These are phyloP conservation scores for Lithophane leautieri DNA, from an alignment of 2,888 invertebrate genomes.

Conservation along the genomic window DNA sequence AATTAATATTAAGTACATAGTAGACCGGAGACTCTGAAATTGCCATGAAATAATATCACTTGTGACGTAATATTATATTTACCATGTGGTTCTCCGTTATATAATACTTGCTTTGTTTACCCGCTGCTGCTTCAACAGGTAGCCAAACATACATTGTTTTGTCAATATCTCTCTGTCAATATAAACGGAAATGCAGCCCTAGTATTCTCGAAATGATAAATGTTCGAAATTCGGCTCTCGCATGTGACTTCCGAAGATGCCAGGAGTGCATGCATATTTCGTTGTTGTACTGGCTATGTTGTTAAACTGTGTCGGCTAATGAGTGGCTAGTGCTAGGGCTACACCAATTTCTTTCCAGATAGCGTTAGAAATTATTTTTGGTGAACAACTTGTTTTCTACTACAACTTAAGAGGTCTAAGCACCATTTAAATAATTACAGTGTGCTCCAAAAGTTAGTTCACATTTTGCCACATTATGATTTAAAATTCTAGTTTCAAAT, in stretches of 20 bases:
- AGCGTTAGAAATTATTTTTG: not conserved
- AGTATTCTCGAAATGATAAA: not conserved
- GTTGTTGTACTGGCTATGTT: not conserved
- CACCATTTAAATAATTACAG: not conserved
- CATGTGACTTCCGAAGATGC: slow-evolving; percentile 3
- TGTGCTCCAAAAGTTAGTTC: not conserved
- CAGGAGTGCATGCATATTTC: not conserved
- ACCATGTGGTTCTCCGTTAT: not conserved
- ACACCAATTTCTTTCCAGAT: not conserved
- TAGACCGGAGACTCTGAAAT: not conserved
- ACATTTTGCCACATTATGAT: not conserved
- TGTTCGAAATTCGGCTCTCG: not conserved
- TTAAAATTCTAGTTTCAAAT: too few relatives aligned
- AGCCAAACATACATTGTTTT: not conserved
- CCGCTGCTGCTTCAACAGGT: slow-evolving; percentile 5
- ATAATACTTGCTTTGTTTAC: slow-evolving; percentile 4
- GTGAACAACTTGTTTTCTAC: not conserved
- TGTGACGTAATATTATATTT: not conserved
- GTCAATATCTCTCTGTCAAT: slow-evolving; percentile 11
- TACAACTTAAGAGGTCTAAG: not conserved
- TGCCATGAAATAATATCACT: not conserved
- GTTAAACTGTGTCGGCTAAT: too few relatives aligned
- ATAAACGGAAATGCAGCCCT: not conserved
- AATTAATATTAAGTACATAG: not conserved
- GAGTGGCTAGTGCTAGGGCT: not conserved